Base-by-base conservation (phyloP, 1,140 invertebrate genomes). In the Papilio glaucus region DNA sequence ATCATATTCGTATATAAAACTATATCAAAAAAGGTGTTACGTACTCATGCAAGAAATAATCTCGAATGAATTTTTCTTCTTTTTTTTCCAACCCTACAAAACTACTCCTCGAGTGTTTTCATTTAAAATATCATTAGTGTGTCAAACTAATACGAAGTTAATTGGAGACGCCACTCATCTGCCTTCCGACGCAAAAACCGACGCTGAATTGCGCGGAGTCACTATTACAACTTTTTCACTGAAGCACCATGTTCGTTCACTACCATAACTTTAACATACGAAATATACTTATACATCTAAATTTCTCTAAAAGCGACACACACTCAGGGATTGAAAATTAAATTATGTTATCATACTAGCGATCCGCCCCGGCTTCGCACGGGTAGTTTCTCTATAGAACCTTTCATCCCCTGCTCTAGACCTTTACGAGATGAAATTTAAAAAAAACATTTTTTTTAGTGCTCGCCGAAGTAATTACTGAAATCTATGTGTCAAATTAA, bases 121-220 rank as follows among this genome's bases (percentile, higher is more conserved):
- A 78, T 82, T 82, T 82, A 82, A 80, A 79, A 80, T 78, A 69
- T 80, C 80, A 78, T 82, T 82, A 80, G 75, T 77, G 72, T 80
- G 80, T 78, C 76, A 78, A 77, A 73, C 72, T 79, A 77, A 80
- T 76, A 75, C 67, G 70, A 71, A 74, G 80, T 82, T 82, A 82
- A 82, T 82, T 78, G 78, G 72, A 72, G 73, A 79, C 70, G 74
- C 74, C 78, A 76, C 77, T 76, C 75, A 73, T 49, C 21, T 29
- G 63, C 74, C 15, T 26, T 38, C 13, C 39, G 57, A 18, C 53
- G 72, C 42, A 75, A 72, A 72, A 76, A 69, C 41, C 21, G 37
- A 53, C 57, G 72, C 37, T 53, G 41, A 70, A 74, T 63, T 37
- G 38, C 69, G 24, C 45, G 33, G 49, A 41, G 18, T 65, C 42